phyloP scores from a whole-genome alignment of 2,888 invertebrate genomes.

The Lomographa bimaculata region DNA sequence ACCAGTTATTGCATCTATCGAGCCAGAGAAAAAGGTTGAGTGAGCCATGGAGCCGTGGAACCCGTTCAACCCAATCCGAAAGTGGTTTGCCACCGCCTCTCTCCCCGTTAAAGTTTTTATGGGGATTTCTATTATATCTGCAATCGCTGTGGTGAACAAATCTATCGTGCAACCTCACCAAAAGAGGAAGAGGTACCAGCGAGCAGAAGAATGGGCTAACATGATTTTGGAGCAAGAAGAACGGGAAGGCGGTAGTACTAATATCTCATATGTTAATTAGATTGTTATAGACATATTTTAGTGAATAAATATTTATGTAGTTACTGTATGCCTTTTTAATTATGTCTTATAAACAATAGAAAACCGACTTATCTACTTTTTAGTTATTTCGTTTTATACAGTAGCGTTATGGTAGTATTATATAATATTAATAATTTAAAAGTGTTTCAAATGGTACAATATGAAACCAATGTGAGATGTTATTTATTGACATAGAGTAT shows the following conservation, averaged over 20 bases:
- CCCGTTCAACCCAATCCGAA: constrained; percentile 36
- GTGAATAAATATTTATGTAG: constrained; percentile 8
- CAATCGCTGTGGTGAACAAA: constrained; percentile 49
- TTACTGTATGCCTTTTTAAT: too few relatives aligned
- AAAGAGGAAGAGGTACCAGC: constrained; percentile 44
- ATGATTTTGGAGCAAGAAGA: constrained; percentile 66
- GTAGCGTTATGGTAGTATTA: too few relatives aligned
- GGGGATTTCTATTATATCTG: constrained; percentile 63
- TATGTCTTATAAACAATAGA: too few relatives aligned
- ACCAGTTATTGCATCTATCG: constrained; percentile 29
- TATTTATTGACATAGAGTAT: too few relatives aligned
- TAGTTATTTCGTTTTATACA: too few relatives aligned
- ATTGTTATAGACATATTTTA: constrained; percentile 3
- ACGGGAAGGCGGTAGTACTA: constrained; percentile 37
- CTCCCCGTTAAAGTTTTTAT: constrained; percentile 63
- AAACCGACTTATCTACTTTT: too few relatives aligned
- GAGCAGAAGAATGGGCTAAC: constrained; percentile 68
- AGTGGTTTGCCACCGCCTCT: constrained; percentile 53
- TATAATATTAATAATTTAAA: too few relatives aligned
- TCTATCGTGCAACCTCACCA: constrained; percentile 53
- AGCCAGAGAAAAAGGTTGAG: constrained; percentile 29
- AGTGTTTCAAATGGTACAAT: too few relatives aligned
- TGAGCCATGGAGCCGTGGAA: constrained; percentile 56
- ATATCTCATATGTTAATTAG: constrained; percentile 44
- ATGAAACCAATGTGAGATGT: too few relatives aligned